Percentiles rank a stretch among this genome's conserved stretches.
Evolutionary conservation across 1,140 invertebrate species (phyloP).

Genomic region (Dreissena rostriformis): DNA sequence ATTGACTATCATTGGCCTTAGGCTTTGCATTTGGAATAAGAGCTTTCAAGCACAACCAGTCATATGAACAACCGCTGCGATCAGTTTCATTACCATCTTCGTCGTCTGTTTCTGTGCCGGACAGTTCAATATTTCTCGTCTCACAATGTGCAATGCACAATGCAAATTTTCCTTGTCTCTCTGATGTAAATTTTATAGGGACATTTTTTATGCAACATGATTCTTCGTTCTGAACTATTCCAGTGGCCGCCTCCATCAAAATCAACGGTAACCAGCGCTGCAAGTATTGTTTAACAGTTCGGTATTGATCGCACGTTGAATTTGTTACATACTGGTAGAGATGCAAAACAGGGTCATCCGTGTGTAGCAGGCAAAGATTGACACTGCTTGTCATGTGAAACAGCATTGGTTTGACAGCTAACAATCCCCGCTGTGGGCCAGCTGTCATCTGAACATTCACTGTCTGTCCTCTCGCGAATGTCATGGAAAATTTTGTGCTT

Average conservation of each 20-base stretch:
- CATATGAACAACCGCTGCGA: constrained; percentile 15
- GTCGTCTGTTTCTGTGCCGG: constrained; percentile 4
- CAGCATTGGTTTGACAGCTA: constrained; percentile 41
- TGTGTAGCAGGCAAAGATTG: constrained; percentile 55
- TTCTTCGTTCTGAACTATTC: constrained; percentile 24
- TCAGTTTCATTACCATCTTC: not conserved
- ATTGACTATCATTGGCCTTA: not conserved
- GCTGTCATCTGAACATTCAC: constrained; percentile 53
- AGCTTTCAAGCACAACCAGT: constrained; percentile 55
- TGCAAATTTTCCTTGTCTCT: constrained; percentile 31
- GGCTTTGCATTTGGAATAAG: not conserved
- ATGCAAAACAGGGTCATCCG: constrained; percentile 47
- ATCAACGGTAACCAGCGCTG: constrained; percentile 51
- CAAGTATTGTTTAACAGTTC: constrained; percentile 43
- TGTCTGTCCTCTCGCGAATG: constrained; percentile 41
- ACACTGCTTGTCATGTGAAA: constrained; percentile 49
- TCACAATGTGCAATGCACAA: constrained; percentile 34
- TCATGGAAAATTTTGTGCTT: constrained; percentile 35
- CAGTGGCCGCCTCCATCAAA: constrained; percentile 59
- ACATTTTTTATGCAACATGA: constrained; percentile 19
- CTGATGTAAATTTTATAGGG: constrained; percentile 11
- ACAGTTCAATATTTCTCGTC: constrained; percentile 52
- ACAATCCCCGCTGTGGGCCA: constrained; percentile 32
- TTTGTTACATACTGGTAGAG: constrained; percentile 37
- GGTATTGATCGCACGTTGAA: constrained; percentile 14